A percentile compares a stretch with the other conserved stretches of the same genome.
These are phyloP conservation scores for Hyperoplus immaculatus DNA, from an alignment of 2,797 vertebrate species.

Conservation along the genomic window DNA sequence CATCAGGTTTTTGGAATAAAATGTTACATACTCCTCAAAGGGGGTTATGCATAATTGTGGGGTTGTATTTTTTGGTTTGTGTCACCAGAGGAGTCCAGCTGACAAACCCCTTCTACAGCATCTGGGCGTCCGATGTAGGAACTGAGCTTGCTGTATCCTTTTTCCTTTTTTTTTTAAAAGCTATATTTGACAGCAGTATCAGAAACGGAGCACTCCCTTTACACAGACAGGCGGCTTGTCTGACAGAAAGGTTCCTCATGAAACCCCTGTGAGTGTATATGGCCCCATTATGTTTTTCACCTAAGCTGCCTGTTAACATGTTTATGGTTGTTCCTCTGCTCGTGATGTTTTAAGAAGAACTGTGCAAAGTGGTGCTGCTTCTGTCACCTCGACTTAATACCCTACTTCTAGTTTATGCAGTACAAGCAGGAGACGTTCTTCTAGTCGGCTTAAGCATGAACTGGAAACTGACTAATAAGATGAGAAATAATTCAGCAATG, in stretches of 20 bases:
- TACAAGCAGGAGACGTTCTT: neutral
- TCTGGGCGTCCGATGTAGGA: constrained; percentile 97
- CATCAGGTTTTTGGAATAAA: neutral
- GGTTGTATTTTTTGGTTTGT: constrained; percentile 6
- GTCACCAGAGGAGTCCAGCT: constrained; percentile 93
- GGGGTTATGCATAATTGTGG: neutral
- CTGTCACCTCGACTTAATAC: neutral
- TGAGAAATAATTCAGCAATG: constrained; percentile 68
- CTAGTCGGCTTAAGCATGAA: constrained; percentile 7
- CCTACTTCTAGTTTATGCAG: neutral
- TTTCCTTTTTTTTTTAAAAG: constrained; percentile 1
- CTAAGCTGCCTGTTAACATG: constrained; percentile 8
- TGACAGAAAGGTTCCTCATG: neutral
- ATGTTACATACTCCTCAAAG: neutral
- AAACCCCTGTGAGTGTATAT: constrained; percentile 6
- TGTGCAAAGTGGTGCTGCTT: neutral
- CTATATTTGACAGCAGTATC: neutral
- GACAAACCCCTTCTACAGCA: constrained; percentile 98
- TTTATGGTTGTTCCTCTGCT: constrained; percentile 5
- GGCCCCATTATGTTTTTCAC: neutral
- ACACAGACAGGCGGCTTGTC: neutral
- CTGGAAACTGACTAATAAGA: constrained; percentile 39
- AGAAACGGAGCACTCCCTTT: neutral
- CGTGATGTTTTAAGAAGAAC: constrained; percentile 5
- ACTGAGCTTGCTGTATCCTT: constrained; percentile 97